Conservation (phyloP, 2,888 invertebrate species). For the Mesorhabditis sp. region DNA sequence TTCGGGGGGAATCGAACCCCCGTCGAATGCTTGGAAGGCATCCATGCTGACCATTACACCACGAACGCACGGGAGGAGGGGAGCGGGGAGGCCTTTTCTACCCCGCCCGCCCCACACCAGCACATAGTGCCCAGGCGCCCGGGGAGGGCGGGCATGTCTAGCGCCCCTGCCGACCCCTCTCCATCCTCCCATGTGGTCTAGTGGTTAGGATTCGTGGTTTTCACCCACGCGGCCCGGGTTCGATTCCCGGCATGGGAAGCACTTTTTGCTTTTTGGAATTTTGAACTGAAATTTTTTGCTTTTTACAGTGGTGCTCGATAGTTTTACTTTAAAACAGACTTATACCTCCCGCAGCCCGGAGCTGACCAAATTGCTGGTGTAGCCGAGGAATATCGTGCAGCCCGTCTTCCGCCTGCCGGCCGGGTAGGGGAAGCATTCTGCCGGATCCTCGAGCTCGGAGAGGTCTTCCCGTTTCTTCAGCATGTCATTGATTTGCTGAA, state of each 20-base stretch:
- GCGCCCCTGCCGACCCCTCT: background rate
- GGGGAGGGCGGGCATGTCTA: background rate
- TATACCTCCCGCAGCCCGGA: slow-evolving; percentile 79
- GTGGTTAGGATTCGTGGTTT: slow-evolving; percentile 59
- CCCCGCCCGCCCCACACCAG: too few relatives aligned
- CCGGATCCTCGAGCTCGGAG: slow-evolving; percentile 23
- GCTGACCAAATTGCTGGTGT: slow-evolving; percentile 93
- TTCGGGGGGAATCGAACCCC: slow-evolving; percentile 35
- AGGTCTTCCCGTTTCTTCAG: slow-evolving; percentile 34
- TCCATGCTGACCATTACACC: slow-evolving; percentile 33
- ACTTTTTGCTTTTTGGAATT: slow-evolving; percentile 8
- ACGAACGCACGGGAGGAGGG: slow-evolving; percentile 16
- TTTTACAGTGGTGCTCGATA: background rate
- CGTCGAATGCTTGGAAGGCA: slow-evolving; percentile 37
- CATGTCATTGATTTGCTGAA: slow-evolving; percentile 51
- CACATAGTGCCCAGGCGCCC: background rate
- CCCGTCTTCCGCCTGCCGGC: slow-evolving; percentile 57
- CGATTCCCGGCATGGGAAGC: slow-evolving; percentile 54
- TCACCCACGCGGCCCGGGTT: slow-evolving; percentile 59
- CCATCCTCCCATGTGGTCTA: slow-evolving; percentile 51
- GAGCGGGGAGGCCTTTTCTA: background rate
- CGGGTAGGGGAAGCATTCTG: slow-evolving; percentile 47
- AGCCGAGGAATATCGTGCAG: slow-evolving; percentile 94
- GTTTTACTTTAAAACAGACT: background rate
- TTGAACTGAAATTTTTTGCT: slow-evolving; percentile 8